Percentiles rank a stretch among this genome's conserved stretches.
Conservation (phyloP, 92 coral and sea anemone genomes). For the Parazoanthus darwini region DNA sequence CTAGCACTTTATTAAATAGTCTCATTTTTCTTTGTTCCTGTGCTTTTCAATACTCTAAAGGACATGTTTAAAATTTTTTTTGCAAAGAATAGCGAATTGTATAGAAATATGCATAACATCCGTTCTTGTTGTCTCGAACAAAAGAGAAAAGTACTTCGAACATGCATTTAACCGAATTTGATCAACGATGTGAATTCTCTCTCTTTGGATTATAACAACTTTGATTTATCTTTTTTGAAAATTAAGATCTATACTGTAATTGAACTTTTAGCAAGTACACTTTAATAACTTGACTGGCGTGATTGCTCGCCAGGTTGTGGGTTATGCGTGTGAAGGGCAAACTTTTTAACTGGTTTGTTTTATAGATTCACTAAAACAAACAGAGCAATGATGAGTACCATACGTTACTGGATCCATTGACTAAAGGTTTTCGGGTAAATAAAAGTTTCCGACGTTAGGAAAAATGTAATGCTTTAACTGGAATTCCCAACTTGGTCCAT, state of each 20-base stretch:
- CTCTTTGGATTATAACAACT: background rate
- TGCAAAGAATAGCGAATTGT: constrained; percentile 20
- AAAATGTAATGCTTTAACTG: background rate
- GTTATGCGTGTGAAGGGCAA: background rate
- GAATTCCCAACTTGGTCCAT: constrained; percentile 6
- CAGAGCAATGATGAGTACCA: background rate
- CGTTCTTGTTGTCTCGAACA: background rate
- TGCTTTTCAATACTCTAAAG: background rate
- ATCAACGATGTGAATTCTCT: background rate
- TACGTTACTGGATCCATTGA: background rate
- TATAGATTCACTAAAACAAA: constrained; percentile 19
- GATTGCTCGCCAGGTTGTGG: background rate
- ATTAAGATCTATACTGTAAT: background rate
- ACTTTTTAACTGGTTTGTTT: constrained; percentile 10
- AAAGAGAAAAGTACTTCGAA: background rate
- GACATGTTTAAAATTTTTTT: background rate
- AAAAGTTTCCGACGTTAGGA: constrained; percentile 9
- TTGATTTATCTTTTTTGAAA: background rate
- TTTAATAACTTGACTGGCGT: background rate
- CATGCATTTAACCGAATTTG: constrained; percentile 3
- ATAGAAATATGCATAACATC: constrained; percentile 11
- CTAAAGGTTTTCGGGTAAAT: constrained; percentile 1
- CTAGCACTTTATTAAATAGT: background rate
- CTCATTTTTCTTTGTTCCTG: background rate
- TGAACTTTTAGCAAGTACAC: background rate